Evolutionary conservation across 2,113 vertebrate genomes (phyloP), one percentile per base, ranked within the genome.

Genomic region (Nyctibius bracteatus): DNA sequence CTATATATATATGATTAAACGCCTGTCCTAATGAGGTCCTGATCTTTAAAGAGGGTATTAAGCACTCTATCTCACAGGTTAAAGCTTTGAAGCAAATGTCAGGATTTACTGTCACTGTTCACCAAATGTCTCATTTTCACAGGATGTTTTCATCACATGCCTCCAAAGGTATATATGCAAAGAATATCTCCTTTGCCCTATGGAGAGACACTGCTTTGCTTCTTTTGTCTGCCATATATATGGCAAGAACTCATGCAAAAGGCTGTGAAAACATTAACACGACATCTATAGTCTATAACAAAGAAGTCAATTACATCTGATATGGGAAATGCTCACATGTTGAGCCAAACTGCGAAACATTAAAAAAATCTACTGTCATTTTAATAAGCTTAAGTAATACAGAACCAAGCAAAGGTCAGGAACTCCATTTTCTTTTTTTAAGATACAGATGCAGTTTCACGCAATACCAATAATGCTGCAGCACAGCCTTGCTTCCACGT

Each of bases 271-370:
- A 74, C 9, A 62, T 65, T 44, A 74, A 39, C 31, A 49, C 5
- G 57, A 33, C 8, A 57, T 7, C 28, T 30, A 12, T 31, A 41
- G 68, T 5, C 14, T 41, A 2, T 44, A 57, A 62, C 7, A 44
- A 70, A 81, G 20, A 52, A 62, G 14, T 3, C 39, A 72, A 5
- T 30, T 61, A 27, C 18, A 43, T 46, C 17, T 33, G 35, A 5
- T 8, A 46, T 1, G 4, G 13, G 23, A 18, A 24, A 54, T 2
- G 7, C 12, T 59, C 7, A 24, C 4, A 30, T 3, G 44, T 51
- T 23, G 9, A 78, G 33, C 14, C 28, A 74, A 62, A 44, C 1
- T 14, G 10, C 5, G 31, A 83, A 74, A 46, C 5, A 10, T 25
- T 37, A 43, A 25, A 58, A 58, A 62, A 63, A 86, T 10, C 57